These are phyloP conservation scores for Lepidochitona cinerea DNA, from an alignment of 2,888 invertebrate genomes.

Conservation along the genomic window DNA sequence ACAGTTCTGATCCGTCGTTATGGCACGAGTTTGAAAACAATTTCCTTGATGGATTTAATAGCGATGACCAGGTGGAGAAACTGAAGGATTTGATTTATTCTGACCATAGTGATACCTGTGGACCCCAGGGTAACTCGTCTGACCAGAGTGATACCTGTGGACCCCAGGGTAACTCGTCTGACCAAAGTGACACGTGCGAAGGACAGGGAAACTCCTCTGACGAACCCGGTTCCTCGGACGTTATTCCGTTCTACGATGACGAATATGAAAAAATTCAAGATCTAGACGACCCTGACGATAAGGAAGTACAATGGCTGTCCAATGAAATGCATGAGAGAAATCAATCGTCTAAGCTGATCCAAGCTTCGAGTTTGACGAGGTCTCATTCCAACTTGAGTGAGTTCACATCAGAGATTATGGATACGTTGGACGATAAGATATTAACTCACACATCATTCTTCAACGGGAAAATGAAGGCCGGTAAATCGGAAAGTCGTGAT, in stretches of 20 bases:
- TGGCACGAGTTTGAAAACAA: background rate
- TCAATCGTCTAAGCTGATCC: background rate
- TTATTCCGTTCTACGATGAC: slow-evolving; percentile 37
- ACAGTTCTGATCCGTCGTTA: background rate
- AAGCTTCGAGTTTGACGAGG: background rate
- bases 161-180: too few relatives aligned
- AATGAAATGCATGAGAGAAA: background rate
- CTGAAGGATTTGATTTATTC: background rate
- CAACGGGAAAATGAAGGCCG: background rate
- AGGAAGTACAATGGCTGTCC: background rate
- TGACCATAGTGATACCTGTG: background rate
- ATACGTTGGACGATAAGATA: background rate
- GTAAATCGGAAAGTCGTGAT: slow-evolving; percentile 44
- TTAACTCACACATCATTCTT: background rate
- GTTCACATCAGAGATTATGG: background rate
- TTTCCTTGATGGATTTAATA: background rate
- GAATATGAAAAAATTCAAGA: slow-evolving; percentile 38
- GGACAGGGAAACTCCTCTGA: background rate
- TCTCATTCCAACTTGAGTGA: background rate
- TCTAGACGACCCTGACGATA: background rate
- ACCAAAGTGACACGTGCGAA: background rate
- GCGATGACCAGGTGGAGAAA: background rate
- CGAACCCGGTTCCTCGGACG: slow-evolving; percentile 18
- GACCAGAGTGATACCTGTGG: background rate
- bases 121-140: too few relatives aligned